These are phyloP conservation scores for Salvelinus alpinus DNA, from an alignment of 2,113 vertebrate species.

Conservation along the genomic window DNA sequence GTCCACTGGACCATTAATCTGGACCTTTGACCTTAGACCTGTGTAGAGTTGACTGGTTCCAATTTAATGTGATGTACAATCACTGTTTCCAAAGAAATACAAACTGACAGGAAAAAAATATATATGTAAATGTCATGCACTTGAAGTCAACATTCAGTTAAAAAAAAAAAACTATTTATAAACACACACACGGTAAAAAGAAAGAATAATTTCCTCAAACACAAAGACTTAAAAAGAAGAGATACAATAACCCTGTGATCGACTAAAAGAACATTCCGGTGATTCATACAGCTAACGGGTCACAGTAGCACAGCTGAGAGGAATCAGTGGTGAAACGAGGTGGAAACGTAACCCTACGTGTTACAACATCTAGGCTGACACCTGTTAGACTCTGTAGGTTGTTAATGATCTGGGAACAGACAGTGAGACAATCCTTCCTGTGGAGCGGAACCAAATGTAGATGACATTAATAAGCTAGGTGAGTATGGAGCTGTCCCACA, in stretches of 20 bases:
- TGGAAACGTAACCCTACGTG: neutral
- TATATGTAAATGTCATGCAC: too few species aligned
- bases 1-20: too few species aligned
- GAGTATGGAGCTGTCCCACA: slow-evolving; percentile 9
- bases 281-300: neutral
- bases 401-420: neutral
- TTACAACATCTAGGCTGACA: neutral
- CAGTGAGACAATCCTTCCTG: neutral
- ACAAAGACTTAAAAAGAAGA: neutral
- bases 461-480: slow-evolving; percentile 24
- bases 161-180: too few species aligned
- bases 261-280: neutral
- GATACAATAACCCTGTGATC: neutral
- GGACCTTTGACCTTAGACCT: too few species aligned
- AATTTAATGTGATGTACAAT: too few species aligned
- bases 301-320: neutral
- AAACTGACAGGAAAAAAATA: too few species aligned
- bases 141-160: too few species aligned
- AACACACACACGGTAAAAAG: too few species aligned
- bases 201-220: too few species aligned
- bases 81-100: too few species aligned
- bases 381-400: neutral
- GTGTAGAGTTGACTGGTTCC: too few species aligned
- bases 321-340: neutral
- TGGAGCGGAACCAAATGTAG: neutral